Conservation (phyloP, 2,113 vertebrate species). For the Microtus ochrogaster region DNA sequence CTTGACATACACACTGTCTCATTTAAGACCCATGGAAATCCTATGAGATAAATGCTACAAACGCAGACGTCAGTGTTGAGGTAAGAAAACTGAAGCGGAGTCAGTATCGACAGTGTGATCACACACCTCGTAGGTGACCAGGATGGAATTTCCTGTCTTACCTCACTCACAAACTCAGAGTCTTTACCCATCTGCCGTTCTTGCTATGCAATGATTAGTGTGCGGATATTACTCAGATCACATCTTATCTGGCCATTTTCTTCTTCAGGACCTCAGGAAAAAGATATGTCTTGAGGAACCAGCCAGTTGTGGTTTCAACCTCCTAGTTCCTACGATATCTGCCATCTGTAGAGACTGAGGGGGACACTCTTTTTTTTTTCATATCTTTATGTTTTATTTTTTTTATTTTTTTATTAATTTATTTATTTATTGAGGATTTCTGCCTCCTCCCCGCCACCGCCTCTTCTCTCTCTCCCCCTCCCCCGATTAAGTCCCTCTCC, state of each 20-base stretch:
- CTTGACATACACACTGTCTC: not conserved
- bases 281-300: not conserved
- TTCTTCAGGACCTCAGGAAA: not conserved
- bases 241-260: not conserved
- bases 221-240: not conserved
- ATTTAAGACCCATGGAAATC: not conserved
- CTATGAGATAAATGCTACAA: not conserved
- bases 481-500: too few relatives aligned
- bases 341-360: not conserved
- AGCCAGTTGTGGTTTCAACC: not conserved
- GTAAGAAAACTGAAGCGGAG: not conserved
- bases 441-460: too few relatives aligned
- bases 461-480: too few relatives aligned
- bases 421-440: too few relatives aligned
- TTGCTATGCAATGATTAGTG: not conserved
- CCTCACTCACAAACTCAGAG: not conserved
- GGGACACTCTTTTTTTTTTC: too few relatives aligned
- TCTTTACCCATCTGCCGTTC: not conserved
- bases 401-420: too few relatives aligned
- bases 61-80: not conserved
- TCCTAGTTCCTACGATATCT: not conserved
- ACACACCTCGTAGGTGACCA: not conserved
- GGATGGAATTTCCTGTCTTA: not conserved
- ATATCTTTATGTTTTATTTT: too few relatives aligned
- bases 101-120: not conserved